Base-by-base conservation (phyloP, 2,888 invertebrate species). In the Barypeithes pellucidus region DNA sequence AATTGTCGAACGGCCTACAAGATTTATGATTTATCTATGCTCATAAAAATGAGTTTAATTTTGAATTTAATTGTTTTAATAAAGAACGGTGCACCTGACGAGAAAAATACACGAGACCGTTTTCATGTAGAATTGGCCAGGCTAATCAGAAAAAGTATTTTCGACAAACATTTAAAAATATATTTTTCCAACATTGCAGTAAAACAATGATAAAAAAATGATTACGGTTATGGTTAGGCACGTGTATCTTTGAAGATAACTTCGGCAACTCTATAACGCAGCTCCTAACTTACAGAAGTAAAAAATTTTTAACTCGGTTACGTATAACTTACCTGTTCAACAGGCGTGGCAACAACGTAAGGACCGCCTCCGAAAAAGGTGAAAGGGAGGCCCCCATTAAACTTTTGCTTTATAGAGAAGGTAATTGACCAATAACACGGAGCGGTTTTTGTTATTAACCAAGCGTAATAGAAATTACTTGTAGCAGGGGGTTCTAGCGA, bases 381-480 rank as follows among this genome's bases (percentile, higher is more conserved):
- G 33, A 24, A 41, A 33, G 67, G 72, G 72, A 39, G 72, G 72
- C 67, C 43, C 33, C 59, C 54, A 59, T 36, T 66, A 36, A 33
- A 60, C 71, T 70, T 70, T 63, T 63, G 62, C 70, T 62, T 70
- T 59, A 71, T 43, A 59, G 39, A 20, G 16, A 61, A 16, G 16
- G 39, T 67, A 71, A 71, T 72, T 47, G 67, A 60, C 72, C 72
- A 72, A 72, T 72, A 18, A 39, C 60, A 61, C 3, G n/a, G 24
- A 24, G 16, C 12, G 47, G 14, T 59, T 67, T 29, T 29, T 45
- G 43, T 67, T 61, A 66, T 61, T 72, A 61, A 29, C 66, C 33
- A 61, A 72, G 67, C 72, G 72, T 72, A 61, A 72, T 72, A 72
- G 72, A 72, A 66, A 66, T 67, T 72, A 67, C 47, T 39, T 59